Evolutionary conservation across 2,888 invertebrate genomes (phyloP).

Genomic region (Heteromurus nitidus): DNA sequence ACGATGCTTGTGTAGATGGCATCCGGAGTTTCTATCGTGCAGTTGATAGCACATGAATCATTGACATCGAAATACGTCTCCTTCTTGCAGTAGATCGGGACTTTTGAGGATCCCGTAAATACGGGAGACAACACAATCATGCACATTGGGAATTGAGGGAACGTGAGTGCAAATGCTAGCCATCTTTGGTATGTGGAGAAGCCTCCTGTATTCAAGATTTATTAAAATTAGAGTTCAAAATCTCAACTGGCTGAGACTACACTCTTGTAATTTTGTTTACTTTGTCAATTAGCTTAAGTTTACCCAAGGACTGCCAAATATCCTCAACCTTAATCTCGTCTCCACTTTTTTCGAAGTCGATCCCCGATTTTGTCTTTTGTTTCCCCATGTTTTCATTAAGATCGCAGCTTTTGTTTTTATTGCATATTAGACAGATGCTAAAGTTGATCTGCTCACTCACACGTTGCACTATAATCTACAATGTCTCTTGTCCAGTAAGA

Average conservation of each 20-base stretch:
- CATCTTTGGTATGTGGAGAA: conserved; percentile 64
- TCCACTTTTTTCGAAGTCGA: background rate
- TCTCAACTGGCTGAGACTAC: background rate
- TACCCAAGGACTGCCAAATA: conserved; percentile 60
- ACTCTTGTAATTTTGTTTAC: background rate
- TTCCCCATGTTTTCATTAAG: background rate
- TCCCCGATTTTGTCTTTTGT: background rate
- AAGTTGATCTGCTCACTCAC: background rate
- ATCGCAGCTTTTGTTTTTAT: background rate
- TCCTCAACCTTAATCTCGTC: conserved; percentile 61
- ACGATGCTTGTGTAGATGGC: conserved; percentile 60
- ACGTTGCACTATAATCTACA: too few species aligned
- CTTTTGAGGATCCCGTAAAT: conserved; percentile 64
- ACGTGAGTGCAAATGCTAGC: conserved; percentile 61
- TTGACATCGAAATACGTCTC: conserved; percentile 45
- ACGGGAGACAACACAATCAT: conserved; percentile 67
- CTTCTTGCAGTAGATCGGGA: conserved; percentile 56
- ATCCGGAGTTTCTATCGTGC: conserved; percentile 49
- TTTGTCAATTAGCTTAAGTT: background rate
- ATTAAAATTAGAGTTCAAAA: background rate
- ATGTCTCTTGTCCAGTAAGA: too few species aligned
- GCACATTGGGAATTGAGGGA: conserved; percentile 65
- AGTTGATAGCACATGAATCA: conserved; percentile 43
- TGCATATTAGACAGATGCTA: background rate
- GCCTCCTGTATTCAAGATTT: conserved; percentile 48